Evolutionary conservation across 2,113 vertebrate species (phyloP).

Genomic region (Crotophaga sulcirostris): DNA sequence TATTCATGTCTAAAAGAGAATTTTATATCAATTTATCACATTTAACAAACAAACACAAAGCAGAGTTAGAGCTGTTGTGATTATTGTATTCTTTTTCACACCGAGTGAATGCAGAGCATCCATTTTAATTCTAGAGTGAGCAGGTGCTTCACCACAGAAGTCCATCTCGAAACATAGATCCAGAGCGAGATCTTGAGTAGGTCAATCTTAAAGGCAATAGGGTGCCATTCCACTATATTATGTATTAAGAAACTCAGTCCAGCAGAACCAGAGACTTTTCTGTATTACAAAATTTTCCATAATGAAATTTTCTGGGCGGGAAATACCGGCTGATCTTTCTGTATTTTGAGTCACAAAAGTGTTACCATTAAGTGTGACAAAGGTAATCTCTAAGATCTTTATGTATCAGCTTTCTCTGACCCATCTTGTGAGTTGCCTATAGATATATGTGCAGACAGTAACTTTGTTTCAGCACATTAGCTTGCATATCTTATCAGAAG

Average conservation of each 20-base stretch:
- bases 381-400: neutral
- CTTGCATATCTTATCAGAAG: neutral
- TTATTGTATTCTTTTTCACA: neutral
- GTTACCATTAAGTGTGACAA: neutral
- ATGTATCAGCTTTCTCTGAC: neutral
- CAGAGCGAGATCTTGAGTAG: neutral
- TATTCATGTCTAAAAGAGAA: neutral
- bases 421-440: neutral
- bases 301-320: neutral
- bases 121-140: neutral
- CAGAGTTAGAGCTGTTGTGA: neutral
- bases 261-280: neutral
- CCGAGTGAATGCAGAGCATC: neutral
- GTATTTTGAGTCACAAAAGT: neutral
- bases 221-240: neutral
- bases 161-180: neutral
- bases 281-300: neutral
- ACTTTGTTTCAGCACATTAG: neutral
- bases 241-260: neutral
- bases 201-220: neutral
- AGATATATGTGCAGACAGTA: neutral
- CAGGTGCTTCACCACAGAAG: neutral
- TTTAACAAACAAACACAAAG: conserved; percentile 2
- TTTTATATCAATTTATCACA: conserved; percentile 11
- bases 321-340: neutral